A percentile compares a stretch with the other conserved stretches of the same genome.
Conservation (phyloP, 2,113 vertebrate species). For the Setophaga petechia region DNA sequence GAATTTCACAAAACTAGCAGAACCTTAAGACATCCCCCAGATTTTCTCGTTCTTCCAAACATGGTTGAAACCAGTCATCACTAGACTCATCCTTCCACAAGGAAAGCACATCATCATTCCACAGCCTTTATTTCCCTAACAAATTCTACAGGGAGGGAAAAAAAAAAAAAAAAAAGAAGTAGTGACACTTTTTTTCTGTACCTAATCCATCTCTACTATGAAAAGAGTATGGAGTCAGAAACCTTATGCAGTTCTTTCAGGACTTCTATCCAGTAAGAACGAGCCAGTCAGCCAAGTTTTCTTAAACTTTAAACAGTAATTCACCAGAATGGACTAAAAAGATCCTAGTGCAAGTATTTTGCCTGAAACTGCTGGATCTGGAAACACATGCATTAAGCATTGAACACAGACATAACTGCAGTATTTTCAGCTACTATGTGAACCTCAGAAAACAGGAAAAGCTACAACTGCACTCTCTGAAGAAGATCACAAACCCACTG, state of each 20-base stretch:
- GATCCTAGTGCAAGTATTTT: neutral
- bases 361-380: neutral
- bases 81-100: neutral
- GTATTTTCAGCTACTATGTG: neutral
- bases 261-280: neutral
- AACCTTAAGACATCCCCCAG: neutral
- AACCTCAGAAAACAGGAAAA: neutral
- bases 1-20: neutral
- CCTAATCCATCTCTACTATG: neutral
- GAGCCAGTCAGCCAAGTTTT: neutral
- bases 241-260: neutral
- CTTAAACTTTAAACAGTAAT: neutral
- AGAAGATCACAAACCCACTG: neutral
- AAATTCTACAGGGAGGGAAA: neutral
- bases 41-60: neutral
- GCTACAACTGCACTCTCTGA: neutral
- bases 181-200: neutral
- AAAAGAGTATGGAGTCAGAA: neutral
- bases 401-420: neutral
- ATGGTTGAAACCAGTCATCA: accelerated
- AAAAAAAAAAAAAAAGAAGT: accelerated
- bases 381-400: neutral
- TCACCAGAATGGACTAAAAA: neutral
- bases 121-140: neutral
- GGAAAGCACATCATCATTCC: neutral